Conservation (phyloP, 92 coral and sea anemone genomes). For the Epizoanthus fatuus region DNA sequence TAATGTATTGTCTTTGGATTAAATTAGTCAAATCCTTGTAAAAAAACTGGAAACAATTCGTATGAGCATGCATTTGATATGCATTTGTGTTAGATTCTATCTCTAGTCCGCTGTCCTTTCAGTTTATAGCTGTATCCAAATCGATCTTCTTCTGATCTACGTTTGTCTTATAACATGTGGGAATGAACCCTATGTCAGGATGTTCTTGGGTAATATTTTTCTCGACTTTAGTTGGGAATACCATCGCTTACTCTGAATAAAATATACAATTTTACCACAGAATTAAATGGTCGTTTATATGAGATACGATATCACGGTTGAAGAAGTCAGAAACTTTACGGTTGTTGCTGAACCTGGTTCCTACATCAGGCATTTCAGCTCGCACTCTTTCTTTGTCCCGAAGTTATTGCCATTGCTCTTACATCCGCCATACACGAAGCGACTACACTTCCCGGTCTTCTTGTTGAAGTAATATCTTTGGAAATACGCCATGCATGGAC, state of each 20-base stretch:
- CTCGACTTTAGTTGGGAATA: neutral
- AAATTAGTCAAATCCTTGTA: slow-evolving; percentile 21
- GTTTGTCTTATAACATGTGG: neutral
- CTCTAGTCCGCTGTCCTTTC: neutral
- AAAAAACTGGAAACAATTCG: neutral
- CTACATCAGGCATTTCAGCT: slow-evolving; percentile 61
- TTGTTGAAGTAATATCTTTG: slow-evolving; percentile 73
- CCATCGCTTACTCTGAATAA: slow-evolving; percentile 13
- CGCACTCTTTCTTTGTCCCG: slow-evolving; percentile 76
- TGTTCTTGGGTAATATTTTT: too few relatives aligned
- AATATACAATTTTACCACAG: neutral
- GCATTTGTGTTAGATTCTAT: neutral
- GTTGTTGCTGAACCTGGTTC: neutral
- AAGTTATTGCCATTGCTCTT: slow-evolving; percentile 82
- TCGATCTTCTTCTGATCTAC: neutral
- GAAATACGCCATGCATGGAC: slow-evolving; percentile 61
- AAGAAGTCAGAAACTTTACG: neutral
- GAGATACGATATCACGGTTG: neutral
- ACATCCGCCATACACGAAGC: slow-evolving; percentile 75
- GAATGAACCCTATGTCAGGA: neutral
- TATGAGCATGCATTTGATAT: neutral
- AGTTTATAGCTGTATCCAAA: neutral
- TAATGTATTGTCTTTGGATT: neutral
- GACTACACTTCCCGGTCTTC: slow-evolving; percentile 70
- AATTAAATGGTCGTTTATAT: neutral